Evolutionary conservation across 2,113 vertebrate genomes (phyloP).

Genomic region (Sprattus sprattus): DNA sequence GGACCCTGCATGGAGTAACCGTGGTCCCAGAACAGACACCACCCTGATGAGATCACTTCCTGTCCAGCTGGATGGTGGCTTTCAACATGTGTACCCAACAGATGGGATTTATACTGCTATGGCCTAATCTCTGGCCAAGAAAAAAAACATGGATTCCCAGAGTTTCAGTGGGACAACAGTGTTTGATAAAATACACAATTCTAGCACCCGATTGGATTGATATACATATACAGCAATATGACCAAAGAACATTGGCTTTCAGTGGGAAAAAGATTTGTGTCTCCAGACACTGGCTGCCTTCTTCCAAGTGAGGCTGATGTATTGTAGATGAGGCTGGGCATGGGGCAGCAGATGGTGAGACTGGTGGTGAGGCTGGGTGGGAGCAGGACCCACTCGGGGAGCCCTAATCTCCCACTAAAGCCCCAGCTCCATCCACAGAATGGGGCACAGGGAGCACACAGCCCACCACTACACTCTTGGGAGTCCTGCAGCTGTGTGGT

Average conservation of each 20-base stretch:
- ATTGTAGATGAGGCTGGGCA: conserved; percentile 26
- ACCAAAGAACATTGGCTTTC: not conserved
- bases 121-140: conserved; percentile 3
- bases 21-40: conserved; percentile 12
- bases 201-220: not conserved
- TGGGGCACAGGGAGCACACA: not conserved
- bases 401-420: conserved; percentile 42
- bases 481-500: conserved; percentile 38
- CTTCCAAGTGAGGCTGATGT: conserved; percentile 36
- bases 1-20: not conserved
- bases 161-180: not conserved
- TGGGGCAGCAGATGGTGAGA: conserved; percentile 50
- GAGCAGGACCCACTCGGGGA: conserved; percentile 33
- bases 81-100: conserved; percentile 46
- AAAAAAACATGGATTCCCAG: not conserved
- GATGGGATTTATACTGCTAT: conserved; percentile 43
- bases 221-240: not conserved
- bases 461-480: not conserved
- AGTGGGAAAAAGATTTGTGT: conserved; percentile 9
- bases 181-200: conserved; percentile 35
- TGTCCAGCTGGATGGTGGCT: conserved; percentile 51
- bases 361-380: conserved; percentile 37
- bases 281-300: conserved; percentile 45
- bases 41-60: conserved; percentile 23
- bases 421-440: conserved; percentile 14